Conservation (phyloP, 2,888 invertebrate genomes). For the Agonopterix arenella region DNA sequence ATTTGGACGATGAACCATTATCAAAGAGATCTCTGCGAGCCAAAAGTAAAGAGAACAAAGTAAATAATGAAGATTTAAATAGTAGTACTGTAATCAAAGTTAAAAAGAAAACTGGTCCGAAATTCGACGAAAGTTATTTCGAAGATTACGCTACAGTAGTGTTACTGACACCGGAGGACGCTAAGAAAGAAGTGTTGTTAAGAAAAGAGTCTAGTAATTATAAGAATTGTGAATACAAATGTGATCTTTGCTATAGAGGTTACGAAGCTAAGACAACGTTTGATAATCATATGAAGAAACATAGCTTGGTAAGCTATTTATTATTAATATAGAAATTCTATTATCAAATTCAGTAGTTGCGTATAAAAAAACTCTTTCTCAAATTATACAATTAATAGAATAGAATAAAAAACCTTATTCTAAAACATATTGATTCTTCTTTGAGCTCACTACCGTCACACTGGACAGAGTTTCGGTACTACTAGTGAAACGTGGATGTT, state of each 20-base stretch:
- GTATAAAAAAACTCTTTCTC: no score
- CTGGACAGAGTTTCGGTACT: no score
- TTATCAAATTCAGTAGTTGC: no score
- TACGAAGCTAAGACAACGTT: constrained; percentile 27
- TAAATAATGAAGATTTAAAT: constrained; percentile 12
- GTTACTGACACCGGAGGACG: constrained; percentile 29
- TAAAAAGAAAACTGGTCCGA: constrained; percentile 1
- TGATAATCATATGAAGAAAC: constrained; percentile 36
- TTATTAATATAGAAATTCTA: no score
- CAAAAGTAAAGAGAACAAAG: no score
- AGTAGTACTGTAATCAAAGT: constrained; percentile 2
- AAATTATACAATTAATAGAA: no score
- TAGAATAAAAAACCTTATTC: no score
- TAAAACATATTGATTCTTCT: no score
- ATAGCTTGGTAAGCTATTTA: constrained; percentile 25
- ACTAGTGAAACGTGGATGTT: no score
- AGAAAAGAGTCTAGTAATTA: constrained; percentile 37
- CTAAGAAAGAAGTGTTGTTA: constrained; percentile 27
- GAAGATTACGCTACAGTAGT: constrained; percentile 30
- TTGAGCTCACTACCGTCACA: no score
- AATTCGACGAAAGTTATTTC: constrained; percentile 19
- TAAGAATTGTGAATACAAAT: constrained; percentile 28
- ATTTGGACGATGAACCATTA: constrained; percentile 28
- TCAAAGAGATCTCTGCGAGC: background rate
- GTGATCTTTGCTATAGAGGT: constrained; percentile 34